Evolutionary conservation across 2,797 vertebrate genomes (phyloP).

Genomic region (Rhynchotus rufescens): DNA sequence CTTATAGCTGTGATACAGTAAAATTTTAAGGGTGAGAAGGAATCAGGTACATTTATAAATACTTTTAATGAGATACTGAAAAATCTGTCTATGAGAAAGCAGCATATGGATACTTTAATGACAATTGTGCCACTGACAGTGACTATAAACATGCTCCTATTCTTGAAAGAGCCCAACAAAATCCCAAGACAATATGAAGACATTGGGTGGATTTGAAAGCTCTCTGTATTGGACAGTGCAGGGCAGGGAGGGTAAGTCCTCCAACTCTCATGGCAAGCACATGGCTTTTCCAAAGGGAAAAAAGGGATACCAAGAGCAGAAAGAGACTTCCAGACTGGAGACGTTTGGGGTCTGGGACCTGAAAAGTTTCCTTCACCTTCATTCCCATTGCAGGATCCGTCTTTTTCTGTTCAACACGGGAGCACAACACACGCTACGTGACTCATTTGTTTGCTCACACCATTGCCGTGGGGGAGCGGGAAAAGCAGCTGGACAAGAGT

Average conservation of each 20-base stretch:
- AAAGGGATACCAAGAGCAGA: background rate
- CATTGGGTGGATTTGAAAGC: background rate
- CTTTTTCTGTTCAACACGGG: background rate
- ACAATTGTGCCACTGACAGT: background rate
- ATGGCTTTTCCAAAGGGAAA: background rate
- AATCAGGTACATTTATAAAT: background rate
- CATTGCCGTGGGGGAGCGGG: background rate
- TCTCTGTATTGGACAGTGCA: background rate
- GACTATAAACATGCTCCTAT: background rate
- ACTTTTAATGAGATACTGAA: background rate
- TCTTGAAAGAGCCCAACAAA: background rate
- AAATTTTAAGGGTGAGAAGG: background rate
- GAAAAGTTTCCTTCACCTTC: background rate
- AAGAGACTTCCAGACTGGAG: background rate
- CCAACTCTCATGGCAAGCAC: background rate
- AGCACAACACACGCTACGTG: background rate
- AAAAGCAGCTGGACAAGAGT: conserved; percentile 43
- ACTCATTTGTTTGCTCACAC: background rate
- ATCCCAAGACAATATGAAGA: background rate
- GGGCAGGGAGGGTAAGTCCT: background rate
- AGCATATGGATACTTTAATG: background rate
- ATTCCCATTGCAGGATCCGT: fast-evolving
- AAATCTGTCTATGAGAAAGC: background rate
- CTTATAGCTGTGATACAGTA: background rate
- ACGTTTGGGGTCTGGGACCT: background rate